Evolutionary conservation across 2,888 invertebrate genomes (phyloP), one percentile per base, ranked within the genome.

Genomic region (Idaea dimidiata): DNA sequence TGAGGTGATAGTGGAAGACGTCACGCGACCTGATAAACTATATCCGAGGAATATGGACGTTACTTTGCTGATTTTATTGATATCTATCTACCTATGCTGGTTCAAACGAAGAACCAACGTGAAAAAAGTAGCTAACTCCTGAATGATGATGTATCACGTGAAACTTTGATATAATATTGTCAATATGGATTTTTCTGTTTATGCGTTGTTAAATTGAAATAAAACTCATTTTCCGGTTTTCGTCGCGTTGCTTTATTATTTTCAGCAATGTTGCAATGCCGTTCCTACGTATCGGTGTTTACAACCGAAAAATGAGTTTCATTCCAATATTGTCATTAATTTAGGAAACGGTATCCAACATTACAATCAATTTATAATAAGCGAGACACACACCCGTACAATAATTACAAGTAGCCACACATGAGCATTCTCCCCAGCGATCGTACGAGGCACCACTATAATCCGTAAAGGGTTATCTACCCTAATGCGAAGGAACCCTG

Each of bases 391-490:
- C 43, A 43, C 43, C 8, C 43, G 43, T 43, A 8, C 43, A 43
- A 43, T 43, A 43, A 43, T 43, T 14, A 43, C 43, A 43, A 43
- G 43, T 43, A 14, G 43, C 43, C 43, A 43, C 43, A 43, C 43
- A 43, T 43, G 43, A 43, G 14, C 43, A 14, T 43, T 43, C 14
- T 10, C 67, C 63, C 64, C 62, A 61, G 60, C 59, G 62, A 14
- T 8, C 65, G 54, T 60, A 62, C 69, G 63, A 69, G 61, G 59
- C 62, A 54, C 31, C 57, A 67, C 67, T 67, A 67, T 65, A 67
- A 66, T 60, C 65, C 65, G 59, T 61, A 66, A 71, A 72, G 71
- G 71, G 71, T 72, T 72, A 68, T 64, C 63, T 66, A 68, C 62
- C 63, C 68, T 63, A 59, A 67, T 65, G 66, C 61, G 62, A 58